Base-by-base conservation (phyloP, 2,113 vertebrate species). In the Nothocercus julius region DNA sequence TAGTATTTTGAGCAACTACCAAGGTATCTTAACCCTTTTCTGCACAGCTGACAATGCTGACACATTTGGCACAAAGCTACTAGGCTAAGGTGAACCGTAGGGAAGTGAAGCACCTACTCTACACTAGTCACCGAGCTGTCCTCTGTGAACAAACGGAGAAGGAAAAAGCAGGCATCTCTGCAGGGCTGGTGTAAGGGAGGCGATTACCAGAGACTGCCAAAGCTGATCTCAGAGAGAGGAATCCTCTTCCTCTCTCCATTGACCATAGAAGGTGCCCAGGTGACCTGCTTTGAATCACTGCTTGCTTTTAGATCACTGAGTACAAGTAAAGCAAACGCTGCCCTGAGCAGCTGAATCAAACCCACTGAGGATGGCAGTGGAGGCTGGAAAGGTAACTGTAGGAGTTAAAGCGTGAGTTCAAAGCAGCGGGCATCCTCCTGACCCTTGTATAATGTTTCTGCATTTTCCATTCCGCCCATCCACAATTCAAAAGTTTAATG, bases 401-500 rank as follows among this genome's bases (percentile, higher is more conserved):
- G 59, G 74, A 87, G 19, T 72, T 82, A 64, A 91, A 93, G 36
- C 2, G 1, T 47, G 59, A 77, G 64, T 91, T 94, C 85, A 95
- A 89, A 93, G 88, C 49, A 76, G 62, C 0, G 64, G 87, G 63
- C 69, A 69, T 73, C 77, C 45, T 92, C 70, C 86, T 1, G n/a
- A 83, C 82, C 38, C 27, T 87, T 95, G 68, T 75, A 84, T 69
- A 73, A 75, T 17, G 20, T 85, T 93, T 79, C 90, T 90, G 40
- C 5, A 64, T 76, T 92, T 76, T 93, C 92, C 80, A 87, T 90
- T 96, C 81, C 86, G 66, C 36, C 74, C 69, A 90, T 89, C 69
- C 88, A 95, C 82, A 94, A 92, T 90, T 95, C 92, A 92, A 82
- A 73, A 93, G n/a, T 67, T 89, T 67, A 88, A 92, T 94, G 87